These are phyloP conservation scores for Nymphalis polychloros DNA, from an alignment of 2,888 invertebrate genomes.

Conservation along the genomic window DNA sequence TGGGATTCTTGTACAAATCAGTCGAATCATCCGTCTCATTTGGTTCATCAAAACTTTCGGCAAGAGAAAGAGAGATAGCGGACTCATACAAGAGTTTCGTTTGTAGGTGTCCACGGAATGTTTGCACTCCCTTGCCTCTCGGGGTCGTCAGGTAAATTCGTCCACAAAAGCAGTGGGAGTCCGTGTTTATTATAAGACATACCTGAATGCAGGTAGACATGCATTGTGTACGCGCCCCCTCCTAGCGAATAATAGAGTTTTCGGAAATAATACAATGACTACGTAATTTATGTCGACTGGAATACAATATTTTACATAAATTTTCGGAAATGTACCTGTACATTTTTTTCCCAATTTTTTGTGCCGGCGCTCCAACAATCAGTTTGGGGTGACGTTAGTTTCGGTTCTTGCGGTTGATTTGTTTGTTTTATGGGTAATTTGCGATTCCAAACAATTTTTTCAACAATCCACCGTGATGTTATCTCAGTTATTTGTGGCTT, in stretches of 20 bases:
- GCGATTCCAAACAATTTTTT: conserved; percentile 62
- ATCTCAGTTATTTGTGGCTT: conserved; percentile 54
- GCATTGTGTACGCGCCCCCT: conserved; percentile 71
- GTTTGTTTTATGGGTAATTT: conserved; percentile 78
- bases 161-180: conserved; percentile 72
- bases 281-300: conserved; percentile 75
- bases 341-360: conserved; percentile 50
- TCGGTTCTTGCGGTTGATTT: conserved; percentile 66
- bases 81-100: conserved; percentile 41
- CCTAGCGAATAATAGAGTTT: conserved; percentile 73
- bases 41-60: conserved; percentile 32
- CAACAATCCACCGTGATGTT: conserved; percentile 44
- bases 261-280: conserved; percentile 78
- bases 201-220: conserved; percentile 71
- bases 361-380: conserved; percentile 47
- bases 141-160: conserved; percentile 73
- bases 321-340: conserved; percentile 73
- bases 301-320: conserved; percentile 66
- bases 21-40: conserved; percentile 41
- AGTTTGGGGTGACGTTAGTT: conserved; percentile 68
- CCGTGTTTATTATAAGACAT: conserved; percentile 72
- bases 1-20: conserved; percentile 44
- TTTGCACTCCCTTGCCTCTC: conserved; percentile 67
- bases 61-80: conserved; percentile 46
- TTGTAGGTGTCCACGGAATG: conserved; percentile 64